Evolutionary conservation across 2,888 invertebrate species (phyloP).

Genomic region (Acrocyrtus sp.): DNA sequence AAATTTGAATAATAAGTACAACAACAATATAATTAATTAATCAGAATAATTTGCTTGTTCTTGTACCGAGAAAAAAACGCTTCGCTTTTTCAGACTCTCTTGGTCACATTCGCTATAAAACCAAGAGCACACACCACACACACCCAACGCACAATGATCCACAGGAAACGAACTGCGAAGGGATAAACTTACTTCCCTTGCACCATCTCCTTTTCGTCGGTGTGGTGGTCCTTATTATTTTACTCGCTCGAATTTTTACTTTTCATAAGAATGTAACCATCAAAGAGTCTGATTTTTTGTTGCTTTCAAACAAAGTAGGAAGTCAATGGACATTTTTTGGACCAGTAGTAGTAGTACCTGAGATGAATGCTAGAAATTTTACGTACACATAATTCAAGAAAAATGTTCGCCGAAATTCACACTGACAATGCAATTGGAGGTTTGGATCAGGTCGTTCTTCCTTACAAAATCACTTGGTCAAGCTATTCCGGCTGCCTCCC

Average conservation of each 20-base stretch:
- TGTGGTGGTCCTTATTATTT: no score
- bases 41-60: not conserved
- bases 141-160: no score
- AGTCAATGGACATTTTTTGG: constrained; percentile 50
- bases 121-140: no score
- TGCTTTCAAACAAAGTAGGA: constrained; percentile 12
- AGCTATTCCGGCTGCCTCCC: no score
- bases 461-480: no score
- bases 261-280: constrained; percentile 22
- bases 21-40: not conserved
- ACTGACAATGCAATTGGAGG: constrained; percentile 48
- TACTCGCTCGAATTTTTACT: no score
- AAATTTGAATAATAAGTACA: constrained; percentile 15
- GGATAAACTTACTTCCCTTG: not conserved
- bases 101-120: no score
- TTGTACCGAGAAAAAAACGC: not conserved
- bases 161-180: no score
- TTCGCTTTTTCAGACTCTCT: not conserved
- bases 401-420: no score
- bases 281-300: constrained; percentile 35
- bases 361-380: no score
- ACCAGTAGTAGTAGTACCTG: no score
- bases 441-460: constrained; percentile 46
- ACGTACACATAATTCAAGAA: no score
- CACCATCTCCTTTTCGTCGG: not conserved